These are phyloP conservation scores for Trachelus stipa DNA, from an alignment of 2,888 invertebrate genomes.

Conservation along the genomic window DNA sequence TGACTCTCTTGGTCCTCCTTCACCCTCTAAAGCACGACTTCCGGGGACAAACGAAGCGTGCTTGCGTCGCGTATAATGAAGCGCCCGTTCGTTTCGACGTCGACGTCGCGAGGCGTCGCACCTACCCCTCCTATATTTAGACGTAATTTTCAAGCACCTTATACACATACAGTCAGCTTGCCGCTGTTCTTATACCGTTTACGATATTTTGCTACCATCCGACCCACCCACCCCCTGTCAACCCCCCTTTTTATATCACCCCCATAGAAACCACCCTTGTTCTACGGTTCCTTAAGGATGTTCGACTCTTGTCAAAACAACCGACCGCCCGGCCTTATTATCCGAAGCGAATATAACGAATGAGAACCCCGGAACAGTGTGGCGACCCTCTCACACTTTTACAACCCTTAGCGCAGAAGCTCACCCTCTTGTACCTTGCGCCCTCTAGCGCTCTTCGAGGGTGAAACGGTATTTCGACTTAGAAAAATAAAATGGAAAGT, in stretches of 20 bases:
- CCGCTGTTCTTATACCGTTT: no score
- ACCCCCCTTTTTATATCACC: no score
- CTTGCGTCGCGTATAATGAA: constrained; percentile 65
- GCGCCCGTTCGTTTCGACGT: constrained; percentile 44
- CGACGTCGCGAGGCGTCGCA: constrained; percentile 26
- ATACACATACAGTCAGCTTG: no score
- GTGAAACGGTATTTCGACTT: no score
- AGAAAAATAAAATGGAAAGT: no score
- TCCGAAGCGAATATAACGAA: not conserved
- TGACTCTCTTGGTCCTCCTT: not conserved
- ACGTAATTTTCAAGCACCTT: constrained; percentile 18
- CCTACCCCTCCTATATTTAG: constrained; percentile 22
- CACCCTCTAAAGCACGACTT: constrained; percentile 58
- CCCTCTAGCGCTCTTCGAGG: no score
- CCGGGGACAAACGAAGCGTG: constrained; percentile 66
- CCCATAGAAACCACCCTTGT: no score
- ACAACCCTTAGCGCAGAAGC: no score
- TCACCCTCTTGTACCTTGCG: no score
- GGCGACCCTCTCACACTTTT: no score
- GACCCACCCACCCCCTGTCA: no score
- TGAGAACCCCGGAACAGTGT: not conserved
- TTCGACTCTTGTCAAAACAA: constrained; percentile 22
- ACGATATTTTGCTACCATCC: no score
- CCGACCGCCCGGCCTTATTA: constrained; percentile 3
- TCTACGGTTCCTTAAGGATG: constrained; percentile 1